Conservation (phyloP, 2,113 vertebrate genomes). For the Amphiprion ocellaris region DNA sequence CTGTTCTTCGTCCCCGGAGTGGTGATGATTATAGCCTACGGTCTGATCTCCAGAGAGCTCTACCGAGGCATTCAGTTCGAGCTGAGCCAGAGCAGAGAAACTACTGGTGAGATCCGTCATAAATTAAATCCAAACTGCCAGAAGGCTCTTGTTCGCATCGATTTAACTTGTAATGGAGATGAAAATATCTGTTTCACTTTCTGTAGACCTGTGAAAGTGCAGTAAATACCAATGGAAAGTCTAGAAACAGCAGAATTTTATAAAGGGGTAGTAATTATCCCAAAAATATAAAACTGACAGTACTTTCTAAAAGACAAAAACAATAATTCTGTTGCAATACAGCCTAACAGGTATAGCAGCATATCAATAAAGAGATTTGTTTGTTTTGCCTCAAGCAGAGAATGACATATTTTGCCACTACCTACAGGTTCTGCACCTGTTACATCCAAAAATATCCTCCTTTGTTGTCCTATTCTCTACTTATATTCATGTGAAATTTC, state of each 20-base stretch:
- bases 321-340: no score
- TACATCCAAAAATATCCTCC: slow-evolving; percentile 32
- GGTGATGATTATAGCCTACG: slow-evolving; percentile 86
- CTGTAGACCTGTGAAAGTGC: background rate
- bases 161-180: background rate
- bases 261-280: no score
- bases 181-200: slow-evolving; percentile 24
- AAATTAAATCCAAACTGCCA: slow-evolving; percentile 12
- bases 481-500: slow-evolving; percentile 8
- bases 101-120: slow-evolving; percentile 72
- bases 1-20: slow-evolving; percentile 87
- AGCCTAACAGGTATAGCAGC: background rate
- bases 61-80: slow-evolving; percentile 87
- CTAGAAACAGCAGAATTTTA: background rate
- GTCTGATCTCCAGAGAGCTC: slow-evolving; percentile 87
- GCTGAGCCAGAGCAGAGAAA: slow-evolving; percentile 77
- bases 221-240: background rate
- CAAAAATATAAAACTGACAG: no score
- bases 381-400: slow-evolving; percentile 42
- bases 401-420: slow-evolving; percentile 44
- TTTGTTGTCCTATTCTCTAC: background rate
- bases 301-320: no score
- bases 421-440: slow-evolving; percentile 51
- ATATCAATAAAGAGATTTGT: background rate
- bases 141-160: background rate